Base-by-base conservation (phyloP, 2,888 invertebrate genomes). In the Limnephilus marmoratus region DNA sequence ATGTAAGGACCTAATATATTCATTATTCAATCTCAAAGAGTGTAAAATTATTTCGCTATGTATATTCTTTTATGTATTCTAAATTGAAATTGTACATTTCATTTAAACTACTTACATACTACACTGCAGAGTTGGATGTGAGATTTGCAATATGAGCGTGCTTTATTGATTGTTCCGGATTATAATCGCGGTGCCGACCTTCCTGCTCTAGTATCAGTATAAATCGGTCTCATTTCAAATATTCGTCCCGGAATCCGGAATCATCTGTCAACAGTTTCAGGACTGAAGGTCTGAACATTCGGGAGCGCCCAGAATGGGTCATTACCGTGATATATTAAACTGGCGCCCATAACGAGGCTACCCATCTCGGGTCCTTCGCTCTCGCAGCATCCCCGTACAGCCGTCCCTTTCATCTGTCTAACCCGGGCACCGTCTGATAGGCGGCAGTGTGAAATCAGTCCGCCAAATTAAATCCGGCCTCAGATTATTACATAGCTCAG, bases 401-500 rank as follows among this genome's bases (percentile, higher is more conserved):
- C 82, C 90, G 89, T 89, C 93, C 86, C 91, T 37, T 82, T 90
- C 90, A 37, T 31, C 49, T 88, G 87, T 31, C 53, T 53, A 53
- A 53, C 49, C 87, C 87, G 82, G 90, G 85, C 85, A 85, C 87
- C 24, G 91, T 87, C 93, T 87, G 92, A 90, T 91, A 85, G 94
- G 95, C 95, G 95, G 95, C 96, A 96, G 96, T 96, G 97, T 97
- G 96, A 97, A 97, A 97, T 97, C 97, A 97, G 97, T 97, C 97
- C 96, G 96, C 96, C 97, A 97, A 97, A 97, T 97, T 97, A 97
- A 97, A 97, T 97, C 97, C 97, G 95, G 96, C 96, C 96, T 96
- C 96, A 97, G 97, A 97, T 97, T 97, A 97, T 97, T 97, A 97
- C 97, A 97, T 97, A 97, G 96, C 97, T 97, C 96, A 96, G 97